Evolutionary conservation across 2,797 vertebrate species (phyloP).

Genomic region (Pantherophis alleghaniensis): DNA sequence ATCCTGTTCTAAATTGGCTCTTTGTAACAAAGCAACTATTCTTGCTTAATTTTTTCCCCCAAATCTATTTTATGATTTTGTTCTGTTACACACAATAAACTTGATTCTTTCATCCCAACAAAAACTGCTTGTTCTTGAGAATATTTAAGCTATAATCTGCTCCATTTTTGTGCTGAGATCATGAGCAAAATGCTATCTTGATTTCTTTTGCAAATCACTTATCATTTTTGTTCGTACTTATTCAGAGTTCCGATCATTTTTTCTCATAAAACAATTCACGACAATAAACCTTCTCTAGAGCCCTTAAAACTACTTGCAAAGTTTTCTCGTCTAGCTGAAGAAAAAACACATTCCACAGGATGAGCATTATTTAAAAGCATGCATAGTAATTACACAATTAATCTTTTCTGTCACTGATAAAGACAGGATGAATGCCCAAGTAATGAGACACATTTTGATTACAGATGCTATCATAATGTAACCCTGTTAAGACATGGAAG

Average conservation of each 20-base stretch:
- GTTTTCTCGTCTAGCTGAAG: not conserved
- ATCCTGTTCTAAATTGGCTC: not conserved
- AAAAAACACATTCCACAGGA: conserved; percentile 19
- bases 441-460: not conserved
- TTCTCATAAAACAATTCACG: not conserved
- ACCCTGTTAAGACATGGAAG: not conserved
- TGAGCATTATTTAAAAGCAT: not conserved
- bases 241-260: not conserved
- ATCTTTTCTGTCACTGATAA: not conserved
- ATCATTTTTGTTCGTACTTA: not conserved
- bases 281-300: conserved; percentile 2
- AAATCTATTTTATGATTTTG: conserved; percentile 2
- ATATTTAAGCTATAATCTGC: not conserved
- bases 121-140: not conserved
- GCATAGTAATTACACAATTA: conserved; percentile 1
- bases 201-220: not conserved
- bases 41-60: not conserved
- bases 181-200: not conserved
- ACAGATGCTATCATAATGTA: not conserved
- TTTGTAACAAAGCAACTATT: not conserved
- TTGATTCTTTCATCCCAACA: conserved; percentile 2
- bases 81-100: not conserved
- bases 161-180: not conserved
- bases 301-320: not conserved
- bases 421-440: not conserved